Percentiles rank a stretch among this genome's conserved stretches.
phyloP scores from a whole-genome alignment of 2,888 invertebrate species.

The Ectropis crepuscularia region DNA sequence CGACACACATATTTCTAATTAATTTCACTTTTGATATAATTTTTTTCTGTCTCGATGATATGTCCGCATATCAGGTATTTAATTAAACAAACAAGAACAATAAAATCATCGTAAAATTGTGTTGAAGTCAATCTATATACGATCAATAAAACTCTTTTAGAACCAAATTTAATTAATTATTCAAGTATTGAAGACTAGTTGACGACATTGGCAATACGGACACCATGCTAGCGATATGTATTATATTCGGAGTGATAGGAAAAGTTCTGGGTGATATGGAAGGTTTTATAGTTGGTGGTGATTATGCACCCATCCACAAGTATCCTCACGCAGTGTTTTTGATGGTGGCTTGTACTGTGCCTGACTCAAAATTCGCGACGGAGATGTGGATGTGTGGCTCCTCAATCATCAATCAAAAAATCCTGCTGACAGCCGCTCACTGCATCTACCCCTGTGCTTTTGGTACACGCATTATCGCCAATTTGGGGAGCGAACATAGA shows the following conservation, averaged over 20 bases:
- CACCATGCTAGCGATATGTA: slow-evolving; percentile 15
- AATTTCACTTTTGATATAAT: too few relatives aligned
- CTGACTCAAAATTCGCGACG: neutral
- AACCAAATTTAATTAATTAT: too few relatives aligned
- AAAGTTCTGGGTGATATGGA: slow-evolving; percentile 27
- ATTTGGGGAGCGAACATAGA: slow-evolving; percentile 3
- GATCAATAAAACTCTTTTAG: too few relatives aligned
- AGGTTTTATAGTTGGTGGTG: slow-evolving; percentile 38
- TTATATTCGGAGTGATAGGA: slow-evolving; percentile 15
- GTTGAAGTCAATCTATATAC: too few relatives aligned
- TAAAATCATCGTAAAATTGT: too few relatives aligned
- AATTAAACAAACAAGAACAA: too few relatives aligned
- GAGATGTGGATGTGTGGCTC: slow-evolving; percentile 39
- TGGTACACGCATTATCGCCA: neutral
- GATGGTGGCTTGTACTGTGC: slow-evolving; percentile 16
- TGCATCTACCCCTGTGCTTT: neutral
- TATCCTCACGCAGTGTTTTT: neutral
- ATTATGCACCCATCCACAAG: slow-evolving; percentile 21
- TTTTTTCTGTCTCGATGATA: too few relatives aligned
- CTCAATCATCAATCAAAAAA: slow-evolving; percentile 42
- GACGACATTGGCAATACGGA: too few relatives aligned
- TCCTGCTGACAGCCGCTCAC: slow-evolving; percentile 17
- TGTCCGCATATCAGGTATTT: too few relatives aligned
- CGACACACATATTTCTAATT: too few relatives aligned
- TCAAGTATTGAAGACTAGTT: too few relatives aligned